Evolutionary conservation across 2,888 invertebrate species (phyloP).

Genomic region (Apamea monoglypha): DNA sequence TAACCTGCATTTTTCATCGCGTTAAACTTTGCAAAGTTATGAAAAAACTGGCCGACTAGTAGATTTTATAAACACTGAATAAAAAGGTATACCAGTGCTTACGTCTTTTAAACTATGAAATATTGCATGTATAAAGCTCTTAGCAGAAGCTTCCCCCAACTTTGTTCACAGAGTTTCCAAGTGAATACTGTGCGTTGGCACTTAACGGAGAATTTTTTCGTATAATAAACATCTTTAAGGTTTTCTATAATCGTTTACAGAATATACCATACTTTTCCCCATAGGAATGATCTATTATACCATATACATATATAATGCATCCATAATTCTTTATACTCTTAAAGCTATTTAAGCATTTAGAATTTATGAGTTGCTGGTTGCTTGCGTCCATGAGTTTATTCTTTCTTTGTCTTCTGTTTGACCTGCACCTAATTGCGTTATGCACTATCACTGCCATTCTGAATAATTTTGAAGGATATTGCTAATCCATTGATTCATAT

Average conservation of each 20-base stretch:
- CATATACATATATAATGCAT: neutral
- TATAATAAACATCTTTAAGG: conserved; percentile 55
- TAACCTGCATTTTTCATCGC: conserved; percentile 46
- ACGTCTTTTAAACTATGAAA: conserved; percentile 79
- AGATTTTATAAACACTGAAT: conserved; percentile 75
- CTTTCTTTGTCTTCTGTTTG: neutral
- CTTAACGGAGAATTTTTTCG: conserved; percentile 68
- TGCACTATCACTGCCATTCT: neutral
- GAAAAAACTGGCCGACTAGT: conserved; percentile 67
- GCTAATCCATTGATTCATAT: neutral
- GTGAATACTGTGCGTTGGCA: conserved; percentile 71
- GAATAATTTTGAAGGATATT: neutral
- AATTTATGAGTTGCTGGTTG: neutral
- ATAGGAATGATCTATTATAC: neutral
- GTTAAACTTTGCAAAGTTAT: conserved; percentile 61
- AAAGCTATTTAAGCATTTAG: conserved; percentile 5
- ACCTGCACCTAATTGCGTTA: neutral
- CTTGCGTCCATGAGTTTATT: neutral
- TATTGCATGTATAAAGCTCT: conserved; percentile 78
- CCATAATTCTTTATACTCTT: conserved; percentile 1
- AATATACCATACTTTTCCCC: conserved; percentile 8
- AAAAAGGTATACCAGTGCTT: conserved; percentile 74
- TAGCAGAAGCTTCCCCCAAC: conserved; percentile 71
- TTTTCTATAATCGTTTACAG: conserved; percentile 47
- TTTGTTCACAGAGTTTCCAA: conserved; percentile 72